Conservation (phyloP, 2,888 invertebrate species). For the Pediacus dermestoides region DNA sequence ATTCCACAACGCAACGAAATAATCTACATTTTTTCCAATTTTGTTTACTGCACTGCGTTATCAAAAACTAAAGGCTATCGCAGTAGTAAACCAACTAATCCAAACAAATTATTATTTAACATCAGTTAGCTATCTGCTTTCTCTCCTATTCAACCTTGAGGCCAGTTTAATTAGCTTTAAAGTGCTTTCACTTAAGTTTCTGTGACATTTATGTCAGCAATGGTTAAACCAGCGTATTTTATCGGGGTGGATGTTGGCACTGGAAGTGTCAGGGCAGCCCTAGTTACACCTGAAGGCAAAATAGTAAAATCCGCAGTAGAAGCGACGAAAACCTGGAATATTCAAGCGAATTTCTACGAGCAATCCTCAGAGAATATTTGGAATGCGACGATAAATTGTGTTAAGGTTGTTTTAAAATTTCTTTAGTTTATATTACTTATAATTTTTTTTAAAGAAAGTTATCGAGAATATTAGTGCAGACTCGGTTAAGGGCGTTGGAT, state of each 20-base stretch:
- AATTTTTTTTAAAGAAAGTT: conserved; percentile 54
- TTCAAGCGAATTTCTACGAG: conserved; percentile 71
- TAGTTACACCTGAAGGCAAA: conserved; percentile 68
- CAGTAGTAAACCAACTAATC: no score
- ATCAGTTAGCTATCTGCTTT: no score
- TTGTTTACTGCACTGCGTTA: no score
- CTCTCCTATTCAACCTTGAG: no score
- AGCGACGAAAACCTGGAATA: conserved; percentile 71
- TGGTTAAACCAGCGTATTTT: conserved; percentile 60
- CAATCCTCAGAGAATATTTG: conserved; percentile 91
- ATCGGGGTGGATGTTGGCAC: conserved; percentile 93
- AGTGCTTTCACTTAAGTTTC: no score
- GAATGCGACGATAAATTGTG: conserved; percentile 67
- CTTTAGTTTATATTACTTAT: neutral
- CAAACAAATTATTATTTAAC: no score
- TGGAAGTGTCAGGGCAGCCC: conserved; percentile 81
- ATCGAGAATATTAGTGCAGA: conserved; percentile 53
- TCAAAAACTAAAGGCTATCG: no score
- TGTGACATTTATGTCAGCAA: no score
- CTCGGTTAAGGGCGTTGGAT: conserved; percentile 80
- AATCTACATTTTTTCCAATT: no score
- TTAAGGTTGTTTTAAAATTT: conserved; percentile 59
- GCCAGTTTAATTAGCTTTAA: no score
- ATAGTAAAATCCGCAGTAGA: conserved; percentile 61
- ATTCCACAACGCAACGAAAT: no score